Evolutionary conservation across 37 sponge, comb jelly and placozoan species (phyloP), one percentile per base, ranked within the genome.

Genomic region (Mnemiopsis leidyi): DNA sequence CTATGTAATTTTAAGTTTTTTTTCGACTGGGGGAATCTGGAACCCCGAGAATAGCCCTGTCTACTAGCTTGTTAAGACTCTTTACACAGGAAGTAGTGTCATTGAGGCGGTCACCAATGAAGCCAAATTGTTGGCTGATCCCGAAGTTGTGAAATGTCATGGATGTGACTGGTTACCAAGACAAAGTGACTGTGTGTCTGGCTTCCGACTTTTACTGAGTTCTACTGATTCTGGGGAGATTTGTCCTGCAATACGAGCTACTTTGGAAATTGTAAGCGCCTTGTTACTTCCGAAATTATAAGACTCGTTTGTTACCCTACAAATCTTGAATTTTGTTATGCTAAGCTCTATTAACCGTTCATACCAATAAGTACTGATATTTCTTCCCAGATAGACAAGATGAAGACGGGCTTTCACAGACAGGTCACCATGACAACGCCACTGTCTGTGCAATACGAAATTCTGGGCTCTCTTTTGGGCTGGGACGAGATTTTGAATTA

Each of bases 161-260:
- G 79, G 79, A 36, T 77, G 79, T 18, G 79, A 77, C 36, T 77
- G 79, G 79, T 77, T 77, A 32, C 79, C 79, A 32, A 31, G 79
- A 34, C 79, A 77, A 77, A 33, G 36, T 32, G 32, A 32, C 32
- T 32, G 33, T 36, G 79, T 77, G 34, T 31, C 79, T 3, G 79
- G 79, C 18, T 33, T 77, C 36, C 26, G 32, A 32, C 79, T 77
- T 2, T 34, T 77, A 18, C 36, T 77, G 36, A 26, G 36, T 36
- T 77, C 79, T 77, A 36, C 79, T 13, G 79, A 31, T 28, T 33
- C 30, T 32, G 36, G 7, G 0, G 32, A 31, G 36, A 32, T 32
- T 18, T 26, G 79, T 3, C 26, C 32, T 1, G 79, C 36, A 20
- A 26, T 77, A 20, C 33, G 79, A 31, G 79, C 79, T 32, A 77